Base-by-base conservation (phyloP, 2,888 invertebrate genomes). In the Rhingia rostrata region DNA sequence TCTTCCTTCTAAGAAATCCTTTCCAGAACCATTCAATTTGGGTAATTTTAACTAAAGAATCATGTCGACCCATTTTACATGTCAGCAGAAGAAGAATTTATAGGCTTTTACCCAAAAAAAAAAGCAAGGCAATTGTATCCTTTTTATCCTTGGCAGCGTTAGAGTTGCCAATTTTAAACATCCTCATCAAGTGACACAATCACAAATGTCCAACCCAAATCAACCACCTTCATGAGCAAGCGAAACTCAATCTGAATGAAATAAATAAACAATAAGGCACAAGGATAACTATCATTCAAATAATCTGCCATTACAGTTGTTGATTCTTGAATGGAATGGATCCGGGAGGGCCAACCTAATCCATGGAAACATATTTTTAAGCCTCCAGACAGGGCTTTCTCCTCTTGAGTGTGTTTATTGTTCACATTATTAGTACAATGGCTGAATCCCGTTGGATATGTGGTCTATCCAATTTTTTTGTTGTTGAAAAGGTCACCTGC, bases 371-470 rank as follows among this genome's bases (percentile, higher is more conserved):
- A 82, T 77, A 22, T 22, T 22, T 22, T 82, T 66, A 74, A 56
- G 56, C 64, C 64, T 47, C 35, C 74, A 74, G 64, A 74, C 53
- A 70, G 64, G 69, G 14, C 35, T 22, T 22, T 53, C 53, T 70
- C 69, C 75, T 81, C 63, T 56, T 45, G 58, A 64, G 60, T 41
- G 47, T 60, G 64, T 70, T 75, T 64, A 81, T 81, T 75, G 69
- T 63, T 75, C 58, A n/a, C 45, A 60, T 74, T 72, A 77, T 82
- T 77, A n/a, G 43, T 33, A 77, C 82, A 72, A 82, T 72, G 82
- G 66, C 66, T 77, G n/a, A 82, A 82, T 72, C 45, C 63, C 45
- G 66, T 54, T 54, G 64, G 66, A 77, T 77, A 77, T 77, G 75
- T 22, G 2, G 22, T 22, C 22, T 2, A 22, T 22, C 22, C 2